Percentiles rank a stretch among this genome's conserved stretches.
These are phyloP conservation scores for Suncus etruscus DNA, from an alignment of 2,113 vertebrate genomes.

Conservation along the genomic window DNA sequence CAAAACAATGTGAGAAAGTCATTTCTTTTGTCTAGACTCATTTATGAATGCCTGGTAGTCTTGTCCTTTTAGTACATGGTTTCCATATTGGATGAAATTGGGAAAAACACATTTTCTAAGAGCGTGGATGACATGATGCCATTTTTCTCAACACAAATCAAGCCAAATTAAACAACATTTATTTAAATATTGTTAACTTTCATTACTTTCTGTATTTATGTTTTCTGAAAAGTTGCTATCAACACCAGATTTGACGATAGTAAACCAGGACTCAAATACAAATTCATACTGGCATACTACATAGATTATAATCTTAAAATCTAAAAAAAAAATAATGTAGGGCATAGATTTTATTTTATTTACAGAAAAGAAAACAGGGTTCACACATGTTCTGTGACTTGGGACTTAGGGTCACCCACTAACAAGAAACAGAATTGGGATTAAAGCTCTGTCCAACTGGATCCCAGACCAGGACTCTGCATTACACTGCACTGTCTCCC, in stretches of 20 bases:
- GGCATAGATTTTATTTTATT: not conserved
- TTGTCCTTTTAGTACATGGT: too few species aligned
- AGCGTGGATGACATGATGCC: not conserved
- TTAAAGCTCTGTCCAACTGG: not conserved
- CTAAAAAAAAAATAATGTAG: not conserved
- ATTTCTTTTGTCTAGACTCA: too few species aligned
- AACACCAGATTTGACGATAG: not conserved
- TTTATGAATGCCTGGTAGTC: too few species aligned
- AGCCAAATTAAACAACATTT: not conserved
- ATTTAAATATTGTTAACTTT: not conserved
- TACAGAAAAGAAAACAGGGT: not conserved
- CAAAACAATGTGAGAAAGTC: too few species aligned
- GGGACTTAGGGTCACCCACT: not conserved
- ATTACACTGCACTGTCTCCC: not conserved
- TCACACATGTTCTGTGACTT: not conserved
- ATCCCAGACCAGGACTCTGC: not conserved
- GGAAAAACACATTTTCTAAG: not conserved
- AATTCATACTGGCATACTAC: not conserved
- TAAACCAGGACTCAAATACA: not conserved
- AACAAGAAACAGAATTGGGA: not conserved
- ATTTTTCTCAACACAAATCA: constrained; percentile 35
- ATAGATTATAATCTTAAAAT: not conserved
- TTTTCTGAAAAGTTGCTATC: not conserved
- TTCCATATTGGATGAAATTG: not conserved
- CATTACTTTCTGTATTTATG: not conserved